Base-by-base conservation (phyloP, 2,113 vertebrate species). In the Garra rufa region DNA sequence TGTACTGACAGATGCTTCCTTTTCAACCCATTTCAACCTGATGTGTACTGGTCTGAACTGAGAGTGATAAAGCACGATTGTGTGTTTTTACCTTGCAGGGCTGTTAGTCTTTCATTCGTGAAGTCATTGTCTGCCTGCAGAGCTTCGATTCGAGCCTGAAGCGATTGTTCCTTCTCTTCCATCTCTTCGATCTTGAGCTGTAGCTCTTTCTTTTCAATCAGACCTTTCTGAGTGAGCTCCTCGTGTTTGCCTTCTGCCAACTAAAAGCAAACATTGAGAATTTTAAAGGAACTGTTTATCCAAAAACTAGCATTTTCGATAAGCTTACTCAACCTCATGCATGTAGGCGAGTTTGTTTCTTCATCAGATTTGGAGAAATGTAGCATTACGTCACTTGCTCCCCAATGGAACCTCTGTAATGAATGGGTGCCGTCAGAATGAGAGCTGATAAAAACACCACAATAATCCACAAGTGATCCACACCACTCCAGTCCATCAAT, bases 61-160 rank as follows among this genome's bases (percentile, higher is more conserved):
- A 2, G 44, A 55, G 46, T 14, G 11, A 34, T 67, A 15, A 19
- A n/a, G 46, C 24, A 26, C 38, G 59, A 19, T 4, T 21, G 34
- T 11, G 43, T 13, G 17, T 81, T 19, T 34, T 91, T 94, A 98
- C 98, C 98, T 95, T 99, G 98, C 82, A 99, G 94, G 81, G 98
- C 98, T 5, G 96, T 93, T 24, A 99, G 97, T 43, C 97, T 95
- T 92, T 99, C 97, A 34, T 98, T 99, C 87, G 97, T 99, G 93
- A 99, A 99, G 91, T 99, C 98, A 38, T 99, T 99, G 91, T 99
- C 98, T 44, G 98, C 98, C 92, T 99, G 97, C 89, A 99, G 93
- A 89, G 98, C 98, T 88, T 99, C 98, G 79, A 99, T 98, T 88
- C 98, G 96, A 80, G 98, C 98, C 91, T 99, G 98, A 89, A 99